Percentiles rank a stretch among this genome's conserved stretches.
These are phyloP conservation scores for Tragelaphus eurycerus DNA, from an alignment of 2,797 vertebrate species.

Conservation along the genomic window DNA sequence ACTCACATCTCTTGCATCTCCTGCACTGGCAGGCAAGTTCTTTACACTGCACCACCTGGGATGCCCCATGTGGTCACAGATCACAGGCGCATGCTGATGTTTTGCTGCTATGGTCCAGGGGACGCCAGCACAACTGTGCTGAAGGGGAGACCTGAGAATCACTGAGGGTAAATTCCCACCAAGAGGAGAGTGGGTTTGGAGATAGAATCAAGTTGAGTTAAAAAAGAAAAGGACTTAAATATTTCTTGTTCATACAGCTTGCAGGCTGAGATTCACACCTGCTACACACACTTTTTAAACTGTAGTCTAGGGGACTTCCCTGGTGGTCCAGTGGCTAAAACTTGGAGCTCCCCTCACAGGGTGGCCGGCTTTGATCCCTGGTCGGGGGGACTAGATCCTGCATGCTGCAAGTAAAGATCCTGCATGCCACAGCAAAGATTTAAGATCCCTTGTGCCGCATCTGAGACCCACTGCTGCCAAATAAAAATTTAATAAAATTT, in stretches of 20 bases:
- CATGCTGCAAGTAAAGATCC: neutral
- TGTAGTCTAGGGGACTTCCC: neutral
- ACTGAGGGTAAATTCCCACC: neutral
- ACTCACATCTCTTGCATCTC: neutral
- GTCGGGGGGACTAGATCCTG: neutral
- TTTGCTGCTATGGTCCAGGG: neutral
- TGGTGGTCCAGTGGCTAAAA: neutral
- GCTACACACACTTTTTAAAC: neutral
- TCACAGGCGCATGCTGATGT: neutral
- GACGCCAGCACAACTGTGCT: too few relatives aligned
- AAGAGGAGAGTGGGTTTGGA: neutral
- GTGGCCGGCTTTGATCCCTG: neutral
- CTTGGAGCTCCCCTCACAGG: neutral
- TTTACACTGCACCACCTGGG: neutral
- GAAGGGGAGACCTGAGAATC: neutral
- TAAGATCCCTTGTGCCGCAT: neutral
- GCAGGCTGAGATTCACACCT: neutral
- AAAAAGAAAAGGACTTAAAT: neutral
- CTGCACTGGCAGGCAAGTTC: neutral
- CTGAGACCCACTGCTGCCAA: neutral
- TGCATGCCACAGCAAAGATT: neutral
- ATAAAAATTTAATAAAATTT: neutral
- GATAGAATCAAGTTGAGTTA: neutral
- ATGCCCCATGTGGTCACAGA: accelerated
- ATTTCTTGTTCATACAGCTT: neutral